phyloP scores from a whole-genome alignment of 2,888 invertebrate species.

The Dryadula phaetusa region DNA sequence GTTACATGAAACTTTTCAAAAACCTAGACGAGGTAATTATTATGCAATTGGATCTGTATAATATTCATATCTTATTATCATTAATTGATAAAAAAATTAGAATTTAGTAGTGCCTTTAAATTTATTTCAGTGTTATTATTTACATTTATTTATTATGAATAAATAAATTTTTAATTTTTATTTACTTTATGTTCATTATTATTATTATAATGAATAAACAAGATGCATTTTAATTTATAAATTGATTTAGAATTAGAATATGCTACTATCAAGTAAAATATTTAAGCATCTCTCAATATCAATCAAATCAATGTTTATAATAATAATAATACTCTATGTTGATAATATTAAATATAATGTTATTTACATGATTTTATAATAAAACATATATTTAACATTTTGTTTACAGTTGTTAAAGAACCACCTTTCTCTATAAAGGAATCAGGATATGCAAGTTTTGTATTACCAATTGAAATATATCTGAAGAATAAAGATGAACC shows the following conservation, averaged over 20 bases:
- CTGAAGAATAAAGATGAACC: conserved; percentile 95
- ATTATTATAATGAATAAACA: no score
- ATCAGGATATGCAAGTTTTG: conserved; percentile 98
- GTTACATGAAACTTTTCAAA: conserved; percentile 96
- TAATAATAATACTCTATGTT: not conserved
- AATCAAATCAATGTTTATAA: not conserved
- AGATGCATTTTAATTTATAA: no score
- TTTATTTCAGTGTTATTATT: no score
- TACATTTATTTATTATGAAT: not conserved
- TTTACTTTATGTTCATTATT: no score
- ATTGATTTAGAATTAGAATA: no score
- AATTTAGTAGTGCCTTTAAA: not conserved
- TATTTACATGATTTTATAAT: no score
- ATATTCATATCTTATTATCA: conserved; percentile 28
- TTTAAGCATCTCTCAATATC: no score
- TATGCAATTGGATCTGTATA: conserved; percentile 28
- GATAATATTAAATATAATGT: no score
- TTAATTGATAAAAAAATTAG: conserved; percentile 10
- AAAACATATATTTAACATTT: conserved; percentile 27
- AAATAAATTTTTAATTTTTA: not conserved
- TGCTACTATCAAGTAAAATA: no score
- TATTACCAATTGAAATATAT: conserved; percentile 94
- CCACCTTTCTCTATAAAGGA: conserved; percentile 96
- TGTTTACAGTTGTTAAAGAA: conserved; percentile 91
- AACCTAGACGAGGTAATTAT: conserved; percentile 92